A percentile compares a stretch with the other conserved stretches of the same genome.
phyloP scores from a whole-genome alignment of 2,888 invertebrate genomes.

The Cataglyphis livida region DNA sequence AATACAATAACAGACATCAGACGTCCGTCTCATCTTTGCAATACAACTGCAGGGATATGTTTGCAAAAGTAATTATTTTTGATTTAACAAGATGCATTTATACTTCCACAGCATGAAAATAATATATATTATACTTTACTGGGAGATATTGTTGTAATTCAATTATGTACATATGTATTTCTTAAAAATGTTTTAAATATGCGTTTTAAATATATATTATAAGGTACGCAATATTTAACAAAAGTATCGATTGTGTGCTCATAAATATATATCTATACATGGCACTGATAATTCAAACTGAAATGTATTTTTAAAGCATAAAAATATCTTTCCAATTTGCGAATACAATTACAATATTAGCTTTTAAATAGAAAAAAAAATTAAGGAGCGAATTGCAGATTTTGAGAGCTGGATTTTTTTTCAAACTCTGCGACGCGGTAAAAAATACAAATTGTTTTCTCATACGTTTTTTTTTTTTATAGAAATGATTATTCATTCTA shows the following conservation, averaged over 20 bases:
- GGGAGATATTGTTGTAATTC: not conserved
- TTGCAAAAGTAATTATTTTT: conserved; percentile 22
- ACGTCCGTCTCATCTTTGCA: not conserved
- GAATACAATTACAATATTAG: not conserved
- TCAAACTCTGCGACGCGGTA: not conserved
- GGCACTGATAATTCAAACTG: not conserved
- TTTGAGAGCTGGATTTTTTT: not conserved
- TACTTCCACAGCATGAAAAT: not conserved
- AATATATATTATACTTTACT: not conserved
- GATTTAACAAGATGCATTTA: conserved; percentile 5
- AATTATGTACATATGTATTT: conserved; percentile 20
- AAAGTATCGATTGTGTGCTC: not conserved
- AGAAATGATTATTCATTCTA: not conserved
- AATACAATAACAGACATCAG: conserved; percentile 2
- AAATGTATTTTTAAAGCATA: not conserved
- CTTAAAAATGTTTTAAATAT: not conserved
- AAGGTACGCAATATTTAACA: not conserved
- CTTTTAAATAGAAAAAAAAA: conserved; percentile 4
- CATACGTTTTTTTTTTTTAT: not conserved
- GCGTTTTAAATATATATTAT: not conserved
- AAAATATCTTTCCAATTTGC: not conserved
- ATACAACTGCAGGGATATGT: not conserved
- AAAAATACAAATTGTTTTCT: not conserved
- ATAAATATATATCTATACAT: not conserved
- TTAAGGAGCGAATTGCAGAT: not conserved